Evolutionary conservation across 92 coral and sea anemone genomes (phyloP), one percentile per base, ranked within the genome.

Genomic region (Porites rus): DNA sequence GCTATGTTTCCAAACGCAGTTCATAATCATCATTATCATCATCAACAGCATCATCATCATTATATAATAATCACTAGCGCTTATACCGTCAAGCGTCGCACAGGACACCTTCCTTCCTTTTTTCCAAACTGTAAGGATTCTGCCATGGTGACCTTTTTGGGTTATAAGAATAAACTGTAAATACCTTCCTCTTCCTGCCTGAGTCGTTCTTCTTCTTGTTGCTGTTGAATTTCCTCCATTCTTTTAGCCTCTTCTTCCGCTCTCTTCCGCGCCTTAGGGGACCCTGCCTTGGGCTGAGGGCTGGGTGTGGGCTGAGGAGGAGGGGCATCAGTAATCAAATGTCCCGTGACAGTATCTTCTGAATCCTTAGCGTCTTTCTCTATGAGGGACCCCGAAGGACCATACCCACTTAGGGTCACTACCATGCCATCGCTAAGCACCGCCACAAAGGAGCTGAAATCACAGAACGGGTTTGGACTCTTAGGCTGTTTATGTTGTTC

Each of bases 351-450:
- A 3, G 81, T n/a, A 10, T 76, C 88, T 20, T 91, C 93, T 9
- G 84, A 62, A 38, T 74, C 86, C 28, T 82, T 74, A 8, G 82
- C 65, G 65, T 89, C 94, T 58, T 84, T 88, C 24, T 80, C 80
- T 60, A 64, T 62, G 22, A 92, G 82, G 71, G 91, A 72, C 31
- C 96, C 98, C 12, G 83, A 81, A 20, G 99, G 91, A 68, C 96
- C 99, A 71, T 93, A 96, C 59, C 98, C 98, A 73, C 99, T 93
- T 63, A 93, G 91, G n/a, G 95, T 85, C 51, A 96, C 66, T 12
- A 91, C 84, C 99, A 96, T 96, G 31, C 98, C 98, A 75, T 96
- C 99, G 72, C 92, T 95, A n/a, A 96, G 95, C 79, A 91, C 98
- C 12, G 96, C 99, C 50, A 95, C 94, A 75, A 96, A 91, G 19